Evolutionary conservation across 2,113 vertebrate genomes (phyloP), one percentile per base, ranked within the genome.

Genomic region (Burhinus bistriatus): DNA sequence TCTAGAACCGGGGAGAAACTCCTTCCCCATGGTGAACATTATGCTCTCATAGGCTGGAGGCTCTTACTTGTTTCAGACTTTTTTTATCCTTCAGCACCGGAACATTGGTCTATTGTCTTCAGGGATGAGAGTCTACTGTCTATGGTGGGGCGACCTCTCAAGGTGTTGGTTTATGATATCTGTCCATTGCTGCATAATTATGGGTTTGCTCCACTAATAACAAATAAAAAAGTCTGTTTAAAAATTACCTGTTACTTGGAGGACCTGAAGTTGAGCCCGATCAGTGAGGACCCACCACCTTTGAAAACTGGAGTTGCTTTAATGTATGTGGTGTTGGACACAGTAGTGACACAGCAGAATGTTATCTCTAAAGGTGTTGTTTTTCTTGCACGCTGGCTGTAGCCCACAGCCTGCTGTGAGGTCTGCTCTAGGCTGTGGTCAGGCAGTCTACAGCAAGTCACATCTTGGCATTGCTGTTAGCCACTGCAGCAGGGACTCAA

Each of bases 331-430:
- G 9, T 3, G 16, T 65, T 58, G 51, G 66, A 83, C 8, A 6
- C 15, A 57, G 26, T 1, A 11, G 45, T 19, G 29, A 75, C 40
- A 18, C 40, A 73, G 59, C 2, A 1, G 52, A 27, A 45, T 2
- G 1, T 62, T 11, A 2, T 44, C 17, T 70, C 29, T 45, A 19
- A 29, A 65, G 71, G 5, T 5, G 4, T 6, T 2, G 5, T 9
- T 52, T 22, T 23, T 55, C 13, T 29, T 59, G 61, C 27, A 14
- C 11, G 1, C 34, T 52, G 44, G 42, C 20, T 27, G 5, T 22
- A 36, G 40, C 51, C 78, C 27, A 3, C 47, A 49, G 21, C 21
- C 47, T 49, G 47, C 47, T 23, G 54, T 15, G 23, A 52, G 44
- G 6, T 52, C 20, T 36, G 58, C 58, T 61, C 13, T 11, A 36